A percentile compares a stretch with the other conserved stretches of the same genome.
Conservation (phyloP, 1,140 invertebrate genomes). For the Drosophila tropicalis region DNA sequence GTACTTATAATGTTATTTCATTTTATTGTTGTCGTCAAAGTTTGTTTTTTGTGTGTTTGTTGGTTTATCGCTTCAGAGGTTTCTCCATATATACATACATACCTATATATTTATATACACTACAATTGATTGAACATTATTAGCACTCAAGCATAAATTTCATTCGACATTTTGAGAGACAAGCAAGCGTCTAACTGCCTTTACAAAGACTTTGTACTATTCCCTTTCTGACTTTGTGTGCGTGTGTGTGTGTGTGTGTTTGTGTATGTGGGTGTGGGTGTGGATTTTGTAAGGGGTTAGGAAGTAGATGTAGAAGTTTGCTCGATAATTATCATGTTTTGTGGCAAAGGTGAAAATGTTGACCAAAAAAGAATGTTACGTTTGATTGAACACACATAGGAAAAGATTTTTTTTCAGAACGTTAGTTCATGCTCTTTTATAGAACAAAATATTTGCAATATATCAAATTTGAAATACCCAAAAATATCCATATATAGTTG, state of each 20-base stretch:
- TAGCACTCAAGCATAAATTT: conserved; percentile 79
- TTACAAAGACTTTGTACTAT: conserved; percentile 16
- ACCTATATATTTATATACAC: not conserved
- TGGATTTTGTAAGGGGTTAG: conserved; percentile 5
- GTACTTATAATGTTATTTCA: conserved; percentile 76
- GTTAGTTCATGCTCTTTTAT: no score
- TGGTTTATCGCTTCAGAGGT: conserved; percentile 76
- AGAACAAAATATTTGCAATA: no score
- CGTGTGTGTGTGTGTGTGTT: not conserved
- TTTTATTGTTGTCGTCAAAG: conserved; percentile 70
- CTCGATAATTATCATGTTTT: conserved; percentile 16
- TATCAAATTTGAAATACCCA: no score
- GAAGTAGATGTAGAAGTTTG: not conserved
- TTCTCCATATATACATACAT: conserved; percentile 33
- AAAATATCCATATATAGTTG: no score
- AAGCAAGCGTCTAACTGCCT: conserved; percentile 33
- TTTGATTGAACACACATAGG: conserved; percentile 6
- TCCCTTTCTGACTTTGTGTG: not conserved
- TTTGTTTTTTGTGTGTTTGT: conserved; percentile 47
- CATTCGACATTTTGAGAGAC: conserved; percentile 49
- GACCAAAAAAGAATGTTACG: not conserved
- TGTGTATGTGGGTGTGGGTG: not conserved
- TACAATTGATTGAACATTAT: conserved; percentile 80
- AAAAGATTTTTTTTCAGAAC: not conserved
- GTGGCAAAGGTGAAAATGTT: conserved; percentile 24